Base-by-base conservation (phyloP, 1,140 invertebrate species). In the Trachelipus rathkii region DNA sequence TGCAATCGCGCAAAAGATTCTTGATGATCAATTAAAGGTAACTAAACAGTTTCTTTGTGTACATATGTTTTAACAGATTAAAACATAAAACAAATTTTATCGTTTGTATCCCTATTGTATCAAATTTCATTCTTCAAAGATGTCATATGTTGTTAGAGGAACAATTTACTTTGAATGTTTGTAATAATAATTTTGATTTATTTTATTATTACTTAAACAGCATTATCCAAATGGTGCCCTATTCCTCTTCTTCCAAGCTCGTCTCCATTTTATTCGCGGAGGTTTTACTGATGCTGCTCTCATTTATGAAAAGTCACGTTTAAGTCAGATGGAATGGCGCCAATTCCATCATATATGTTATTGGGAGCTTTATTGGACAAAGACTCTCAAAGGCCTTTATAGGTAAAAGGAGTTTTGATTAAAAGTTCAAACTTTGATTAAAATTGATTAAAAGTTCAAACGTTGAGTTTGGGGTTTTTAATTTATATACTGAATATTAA, bases 341-440 rank as follows among this genome's bases (percentile, higher is more conserved):
- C 95, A 98, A 83, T 96, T 98, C 84, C 95, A 97, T 85, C 95
- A 97, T 84, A 84, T 98, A 0, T 96, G 95, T 84, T 97, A 91
- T 84, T 98, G 96, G 96, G 96, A 98, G 85, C 86, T 97, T 24
- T 90, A 96, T 87, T 98, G 95, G 95, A n/a, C 15, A 71, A 33
- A 44, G 21, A 71, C 24, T 71, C 44, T 43, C 11, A 71, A 43
- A 71, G 24, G 69, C n/a, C 69, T 71, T 7, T 44, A 24, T 10
- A 71, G 44, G 69, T 71, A 71, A 44, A 23, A n/a, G n/a, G n/a
- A n/a, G n/a, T n/a, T n/a, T n/a, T 21, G 6, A 2, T 19, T 21
- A 66, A 66, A 19, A 21, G 23, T 66, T 66, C 23, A 21, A 21
- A 6, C 3, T 21, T 21, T 66, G n/a, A 6, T 15, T 66, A 66